Base-by-base conservation (phyloP, 2,888 invertebrate species). In the Gymnoscelis rufifasciata region DNA sequence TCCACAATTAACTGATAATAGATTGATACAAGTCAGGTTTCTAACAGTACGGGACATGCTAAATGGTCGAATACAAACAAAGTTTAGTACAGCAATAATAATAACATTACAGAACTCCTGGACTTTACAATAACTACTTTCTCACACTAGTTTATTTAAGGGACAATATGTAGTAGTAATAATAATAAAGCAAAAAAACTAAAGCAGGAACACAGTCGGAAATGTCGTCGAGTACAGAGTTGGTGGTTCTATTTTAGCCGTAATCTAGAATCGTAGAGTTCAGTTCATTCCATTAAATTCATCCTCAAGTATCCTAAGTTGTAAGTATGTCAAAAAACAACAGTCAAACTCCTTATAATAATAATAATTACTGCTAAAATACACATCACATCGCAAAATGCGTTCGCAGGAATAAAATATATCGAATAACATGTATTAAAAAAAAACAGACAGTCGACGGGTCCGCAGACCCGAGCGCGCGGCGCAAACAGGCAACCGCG, bases 321-420 rank as follows among this genome's bases (percentile, higher is more conserved):
- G 87, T 88, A 86, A 88, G 87, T 86, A 78, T 87, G 83, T 87
- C 87, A 88, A 88, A 87, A 86, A 88, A 87, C 86, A 88, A 87
- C 87, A 88, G 87, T 87, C 87, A 88, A 88, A 88, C 87, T 87
- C 83, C 87, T 87, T 88, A 87, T 78, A 86, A 83, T 81, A 86
- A 58, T 87, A 86, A 89, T 88, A 86, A 88, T 88, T 89, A 89
- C 86, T 84, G 88, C 88, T 90, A 90, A 86, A 89, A 90, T 90
- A 90, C 87, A 88, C 87, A 86, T 87, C 87, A 87, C 86, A 86
- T 92, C 92, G 92, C 92, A 92, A 93, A 92, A 92, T 92, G 92
- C 91, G 91, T 92, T 90, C 91, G 91, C 92, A 91, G 92, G 90
- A 92, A 92, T 92, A 92, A 92, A 92, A 92, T 92, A 92, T 92